Evolutionary conservation across 1,140 invertebrate species (phyloP), one percentile per base, ranked within the genome.

Genomic region (Tachypleus tridentatus): DNA sequence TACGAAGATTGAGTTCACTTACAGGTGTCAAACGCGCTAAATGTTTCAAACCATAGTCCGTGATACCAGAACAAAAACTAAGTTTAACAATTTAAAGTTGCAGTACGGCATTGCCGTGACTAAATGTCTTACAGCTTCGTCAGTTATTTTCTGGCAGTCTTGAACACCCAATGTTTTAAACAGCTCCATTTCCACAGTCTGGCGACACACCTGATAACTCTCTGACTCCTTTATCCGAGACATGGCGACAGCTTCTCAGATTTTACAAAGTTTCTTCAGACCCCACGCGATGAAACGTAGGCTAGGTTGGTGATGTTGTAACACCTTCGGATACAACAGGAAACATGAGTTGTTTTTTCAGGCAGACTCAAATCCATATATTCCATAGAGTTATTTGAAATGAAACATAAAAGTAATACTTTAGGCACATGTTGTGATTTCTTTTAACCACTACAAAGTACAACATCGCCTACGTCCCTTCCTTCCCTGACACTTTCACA

Each of bases 41-140:
- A 74, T 93, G 87, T 77, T 92, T 92, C 49, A 97, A 80, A 0
- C 93, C 93, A 49, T 85, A 86, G 76, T 97, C 93, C 3, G 91
- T 94, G 49, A 97, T 86, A 68, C 88, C 90, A 0, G 93, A 87
- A 79, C 93, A 97, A 74, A 97, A 97, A 70, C 89, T 93, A 5
- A 97, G 81, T 76, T 97, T 97, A 64, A 97, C 87, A 51, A 84
- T 87, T 71, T 86, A 86, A 5, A 96, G 79, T 57, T 83, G 83
- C n/a, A 82, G 82, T 67, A 97, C 80, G 52, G 91, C 91, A 52
- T 82, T 78, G 57, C 89, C 87, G 10, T 29, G 29, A 29, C 29
- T 29, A 93, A 84, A 77, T 93, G 86, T 70, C 85, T 86, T 54
- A 97, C 79, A 0, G 91, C 87, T 70, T 93, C 91, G 77, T 97